Evolutionary conservation across 2,797 vertebrate species (phyloP).

Genomic region (Acipenser oxyrinchus): DNA sequence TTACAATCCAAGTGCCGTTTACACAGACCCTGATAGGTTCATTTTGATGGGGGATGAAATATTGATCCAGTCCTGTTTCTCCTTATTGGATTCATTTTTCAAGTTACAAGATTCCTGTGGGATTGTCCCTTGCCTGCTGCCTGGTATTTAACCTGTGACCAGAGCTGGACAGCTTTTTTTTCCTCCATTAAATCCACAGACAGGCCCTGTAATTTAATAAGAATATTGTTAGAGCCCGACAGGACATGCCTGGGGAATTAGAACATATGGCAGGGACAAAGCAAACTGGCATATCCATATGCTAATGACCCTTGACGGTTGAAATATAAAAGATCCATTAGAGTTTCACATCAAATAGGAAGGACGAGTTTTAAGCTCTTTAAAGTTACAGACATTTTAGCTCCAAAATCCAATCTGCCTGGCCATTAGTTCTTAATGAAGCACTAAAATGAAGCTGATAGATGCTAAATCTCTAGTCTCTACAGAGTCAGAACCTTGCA

Average conservation of each 20-base stretch:
- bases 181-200: constrained; percentile 45
- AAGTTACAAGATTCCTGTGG: not conserved
- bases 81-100: not conserved
- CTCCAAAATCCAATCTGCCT: constrained; percentile 66
- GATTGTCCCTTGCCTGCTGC: constrained; percentile 15
- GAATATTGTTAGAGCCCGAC: constrained; percentile 49
- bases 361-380: constrained; percentile 61
- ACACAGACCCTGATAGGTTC: no score
- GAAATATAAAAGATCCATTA: constrained; percentile 73
- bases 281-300: constrained; percentile 60
- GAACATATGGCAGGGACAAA: constrained; percentile 59
- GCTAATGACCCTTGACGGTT: constrained; percentile 64
- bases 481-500: constrained; percentile 39
- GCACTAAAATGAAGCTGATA: constrained; percentile 67
- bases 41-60: no score
- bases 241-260: constrained; percentile 55
- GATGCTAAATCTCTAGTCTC: constrained; percentile 59
- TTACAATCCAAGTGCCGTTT: no score
- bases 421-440: constrained; percentile 69
- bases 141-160: constrained; percentile 57
- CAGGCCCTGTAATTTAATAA: constrained; percentile 60
- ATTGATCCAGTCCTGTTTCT: not conserved
- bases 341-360: constrained; percentile 66
- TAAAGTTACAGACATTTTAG: constrained; percentile 58
- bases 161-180: constrained; percentile 38